Base-by-base conservation (phyloP, 2,888 invertebrate genomes). In the Platynereis dumerilii region DNA sequence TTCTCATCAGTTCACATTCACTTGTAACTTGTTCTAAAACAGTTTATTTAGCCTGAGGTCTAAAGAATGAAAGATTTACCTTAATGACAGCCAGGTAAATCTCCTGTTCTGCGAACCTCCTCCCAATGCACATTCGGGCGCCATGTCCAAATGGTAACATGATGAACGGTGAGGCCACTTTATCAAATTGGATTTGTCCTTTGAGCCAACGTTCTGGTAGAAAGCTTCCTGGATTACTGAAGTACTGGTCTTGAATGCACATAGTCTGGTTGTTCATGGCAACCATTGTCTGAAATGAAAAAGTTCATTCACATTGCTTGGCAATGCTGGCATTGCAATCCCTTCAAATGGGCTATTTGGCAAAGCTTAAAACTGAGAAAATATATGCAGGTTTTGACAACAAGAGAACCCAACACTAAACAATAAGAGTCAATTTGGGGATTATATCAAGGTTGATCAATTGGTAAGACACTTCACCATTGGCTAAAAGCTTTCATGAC, bases 11-110 rank as follows among this genome's bases (percentile, higher is more conserved):
- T n/a, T n/a, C n/a, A n/a, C n/a, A n/a, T n/a, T n/a, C n/a, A n/a
- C n/a, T n/a, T n/a, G n/a, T n/a, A n/a, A n/a, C n/a, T n/a, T n/a
- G n/a, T n/a, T n/a, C n/a, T n/a, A n/a, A n/a, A n/a, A n/a, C n/a
- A n/a, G n/a, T n/a, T n/a, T n/a, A n/a, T n/a, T n/a, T n/a, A n/a
- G n/a, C n/a, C n/a, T n/a, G n/a, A n/a, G n/a, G n/a, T n/a, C n/a
- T n/a, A n/a, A n/a, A n/a, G n/a, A n/a, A n/a, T n/a, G n/a, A n/a
- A n/a, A n/a, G n/a, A n/a, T 12, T 39, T 61, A 84, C 82, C 66
- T 83, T 80, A 2, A 81, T 76, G 10, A 79, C 48, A 20, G 76
- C 76, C 5, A 81, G 60, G 44, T 90, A 89, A 83, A 94, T 92
- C 86, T 94, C 85, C 69, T 85, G 85, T 69, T 84, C 82, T 0